Percentiles rank a stretch among this genome's conserved stretches.
Evolutionary conservation across 1,140 invertebrate genomes (phyloP).

Genomic region (Bombyx mandarina): DNA sequence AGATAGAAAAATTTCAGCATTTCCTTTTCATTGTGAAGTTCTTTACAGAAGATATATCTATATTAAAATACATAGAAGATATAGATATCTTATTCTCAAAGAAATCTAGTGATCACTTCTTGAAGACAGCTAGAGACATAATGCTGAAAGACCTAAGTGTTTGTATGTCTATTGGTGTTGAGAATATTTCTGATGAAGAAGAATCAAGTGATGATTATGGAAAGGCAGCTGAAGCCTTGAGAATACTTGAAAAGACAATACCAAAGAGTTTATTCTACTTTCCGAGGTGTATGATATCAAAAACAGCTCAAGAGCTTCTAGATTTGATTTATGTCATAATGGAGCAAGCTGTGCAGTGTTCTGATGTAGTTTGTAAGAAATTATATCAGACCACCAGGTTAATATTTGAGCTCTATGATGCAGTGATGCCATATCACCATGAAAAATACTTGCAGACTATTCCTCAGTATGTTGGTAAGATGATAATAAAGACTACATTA

Average conservation of each 20-base stretch:
- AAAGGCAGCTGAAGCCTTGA: constrained; percentile 31
- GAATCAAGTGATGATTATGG: constrained; percentile 14
- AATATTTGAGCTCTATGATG: constrained; percentile 85
- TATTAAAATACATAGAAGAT: constrained; percentile 80
- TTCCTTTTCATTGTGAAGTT: constrained; percentile 74
- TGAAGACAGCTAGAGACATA: constrained; percentile 79
- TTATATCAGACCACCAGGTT: constrained; percentile 80
- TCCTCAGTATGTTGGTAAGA: constrained; percentile 86
- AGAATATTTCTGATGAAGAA: constrained; percentile 43
- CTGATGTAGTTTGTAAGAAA: constrained; percentile 73
- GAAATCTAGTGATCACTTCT: constrained; percentile 82
- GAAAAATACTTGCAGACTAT: constrained; percentile 83
- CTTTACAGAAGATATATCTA: constrained; percentile 65
- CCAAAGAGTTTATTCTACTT: constrained; percentile 63
- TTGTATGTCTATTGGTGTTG: constrained; percentile 75
- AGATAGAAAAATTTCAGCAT: constrained; percentile 78
- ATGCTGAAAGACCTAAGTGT: constrained; percentile 88
- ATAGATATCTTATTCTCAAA: constrained; percentile 85
- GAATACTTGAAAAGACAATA: constrained; percentile 47
- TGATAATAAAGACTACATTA: constrained; percentile 3
- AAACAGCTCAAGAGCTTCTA: constrained; percentile 75
- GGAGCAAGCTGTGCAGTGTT: constrained; percentile 77
- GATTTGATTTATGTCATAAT: constrained; percentile 80
- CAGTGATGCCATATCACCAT: constrained; percentile 84
- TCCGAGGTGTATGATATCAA: constrained; percentile 66